These are phyloP conservation scores for Brachylomia viminalis DNA, from an alignment of 2,888 invertebrate species.

Conservation along the genomic window DNA sequence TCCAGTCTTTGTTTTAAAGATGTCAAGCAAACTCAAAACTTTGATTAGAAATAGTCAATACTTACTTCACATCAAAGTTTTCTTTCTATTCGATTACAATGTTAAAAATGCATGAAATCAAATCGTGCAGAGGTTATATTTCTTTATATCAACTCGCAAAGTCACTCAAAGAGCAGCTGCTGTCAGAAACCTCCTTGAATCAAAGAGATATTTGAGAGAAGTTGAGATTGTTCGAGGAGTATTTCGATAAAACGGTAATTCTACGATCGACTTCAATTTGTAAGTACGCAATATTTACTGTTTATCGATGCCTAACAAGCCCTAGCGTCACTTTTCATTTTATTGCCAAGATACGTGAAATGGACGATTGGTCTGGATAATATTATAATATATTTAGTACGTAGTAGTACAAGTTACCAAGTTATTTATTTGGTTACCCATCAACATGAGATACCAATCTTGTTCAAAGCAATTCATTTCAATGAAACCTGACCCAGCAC, in stretches of 20 bases:
- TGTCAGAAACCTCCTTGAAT: background rate
- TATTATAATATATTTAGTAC: slow-evolving; percentile 15
- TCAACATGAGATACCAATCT: slow-evolving; percentile 21
- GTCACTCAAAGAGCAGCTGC: background rate
- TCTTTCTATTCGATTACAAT: background rate
- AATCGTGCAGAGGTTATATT: background rate
- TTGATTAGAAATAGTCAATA: background rate
- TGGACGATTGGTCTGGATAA: slow-evolving; percentile 1
- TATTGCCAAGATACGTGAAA: slow-evolving; percentile 16
- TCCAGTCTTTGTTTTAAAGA: background rate
- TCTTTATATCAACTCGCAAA: slow-evolving; percentile 4
- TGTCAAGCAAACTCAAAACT: slow-evolving; percentile 17
- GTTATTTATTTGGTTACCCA: slow-evolving; percentile 32
- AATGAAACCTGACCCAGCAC: slow-evolving; percentile 21
- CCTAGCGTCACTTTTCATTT: slow-evolving; percentile 12
- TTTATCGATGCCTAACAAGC: slow-evolving; percentile 4
- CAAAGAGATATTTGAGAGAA: slow-evolving; percentile 23
- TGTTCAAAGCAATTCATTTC: slow-evolving; percentile 36
- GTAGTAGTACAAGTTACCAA: background rate
- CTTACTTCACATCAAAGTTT: background rate
- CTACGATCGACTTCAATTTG: background rate
- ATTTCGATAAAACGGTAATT: slow-evolving; percentile 15
- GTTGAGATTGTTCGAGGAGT: background rate
- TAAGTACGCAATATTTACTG: slow-evolving; percentile 21
- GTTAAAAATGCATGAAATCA: slow-evolving; percentile 1